Base-by-base conservation (phyloP, 2,888 invertebrate species). In the Pocota personata region DNA sequence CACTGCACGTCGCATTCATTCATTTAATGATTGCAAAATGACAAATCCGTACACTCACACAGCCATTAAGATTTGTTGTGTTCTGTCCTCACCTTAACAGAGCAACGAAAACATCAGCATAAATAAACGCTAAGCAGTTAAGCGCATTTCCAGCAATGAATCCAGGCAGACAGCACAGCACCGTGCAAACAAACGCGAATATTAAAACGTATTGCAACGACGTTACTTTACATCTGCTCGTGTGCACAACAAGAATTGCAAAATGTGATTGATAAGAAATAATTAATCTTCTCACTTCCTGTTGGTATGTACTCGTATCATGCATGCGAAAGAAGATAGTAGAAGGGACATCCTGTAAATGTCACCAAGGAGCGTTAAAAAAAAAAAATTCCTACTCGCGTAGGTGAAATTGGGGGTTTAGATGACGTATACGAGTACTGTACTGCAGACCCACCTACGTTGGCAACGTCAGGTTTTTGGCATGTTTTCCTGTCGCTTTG, bases 211-310 rank as follows among this genome's bases (percentile, higher is more conserved):
- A 55, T 24, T 35, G 16, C 19, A 57, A 32, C 10, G 19, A 8
- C 10, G 19, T 35, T 8, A 16, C 16, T 5, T 19, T 19, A 32
- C 16, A 35, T 57, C 12, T 57, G 35, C 35, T 32, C n/a, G 24
- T 21, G 21, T 58, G 37, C 37, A 5, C 21, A 40, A 58, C 37
- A 58, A 37, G 37, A 58, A 58, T 58, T 58, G 37, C 52, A 37
- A 69, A 78, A 73, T 57, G 69, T 79, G 84, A 79, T 84, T 84
- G 84, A 84, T 79, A 71, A 27, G 43, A 64, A 79, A 75, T 75
- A 84, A 79, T 84, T 79, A 75, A 84, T 84, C 75, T 71, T 66
- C 58, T 64, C 48, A 27, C 55, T 48, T 58, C 48, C 21, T 16
- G 46, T 66, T 55, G 50, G 40, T 16, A 43, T 46, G 30, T 8